Conservation (phyloP, 2,113 vertebrate species). For the Campylorhamphus procurvoides region DNA sequence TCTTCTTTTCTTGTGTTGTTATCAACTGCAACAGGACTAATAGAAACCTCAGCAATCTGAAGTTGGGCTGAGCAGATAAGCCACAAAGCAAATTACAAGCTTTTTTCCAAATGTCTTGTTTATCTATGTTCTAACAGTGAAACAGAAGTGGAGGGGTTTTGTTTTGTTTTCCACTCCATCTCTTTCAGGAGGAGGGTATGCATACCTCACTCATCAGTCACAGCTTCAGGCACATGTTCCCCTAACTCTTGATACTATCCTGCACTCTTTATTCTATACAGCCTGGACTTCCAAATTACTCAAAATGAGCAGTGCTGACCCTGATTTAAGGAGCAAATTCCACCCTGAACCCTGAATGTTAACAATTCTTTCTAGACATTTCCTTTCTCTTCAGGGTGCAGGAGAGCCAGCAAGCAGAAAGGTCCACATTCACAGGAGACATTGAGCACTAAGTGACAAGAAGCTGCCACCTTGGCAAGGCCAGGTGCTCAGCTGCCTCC, state of each 20-base stretch:
- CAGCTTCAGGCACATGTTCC: not conserved
- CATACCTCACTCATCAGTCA: not conserved
- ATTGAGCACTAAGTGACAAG: accelerated
- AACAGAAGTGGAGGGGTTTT: accelerated
- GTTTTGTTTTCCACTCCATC: not conserved
- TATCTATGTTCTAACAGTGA: not conserved
- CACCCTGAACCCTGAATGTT: not conserved
- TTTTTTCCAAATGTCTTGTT: not conserved
- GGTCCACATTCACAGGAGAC: not conserved
- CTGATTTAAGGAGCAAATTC: not conserved
- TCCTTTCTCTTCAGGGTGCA: not conserved
- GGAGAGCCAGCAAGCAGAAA: not conserved
- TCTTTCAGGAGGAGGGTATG: not conserved
- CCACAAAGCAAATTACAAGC: not conserved
- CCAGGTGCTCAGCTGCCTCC: not conserved
- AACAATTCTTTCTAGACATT: not conserved
- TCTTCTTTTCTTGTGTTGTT: not conserved
- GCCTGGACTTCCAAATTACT: not conserved
- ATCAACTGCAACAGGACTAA: not conserved
- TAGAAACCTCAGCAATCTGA: not conserved
- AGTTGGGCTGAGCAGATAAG: not conserved
- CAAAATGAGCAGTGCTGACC: not conserved
- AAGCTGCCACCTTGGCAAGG: not conserved
- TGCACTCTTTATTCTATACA: not conserved
- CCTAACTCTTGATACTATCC: not conserved